Evolutionary conservation across 1,140 invertebrate genomes (phyloP), one percentile per base, ranked within the genome.

Genomic region (Anoplolepis gracilipes): DNA sequence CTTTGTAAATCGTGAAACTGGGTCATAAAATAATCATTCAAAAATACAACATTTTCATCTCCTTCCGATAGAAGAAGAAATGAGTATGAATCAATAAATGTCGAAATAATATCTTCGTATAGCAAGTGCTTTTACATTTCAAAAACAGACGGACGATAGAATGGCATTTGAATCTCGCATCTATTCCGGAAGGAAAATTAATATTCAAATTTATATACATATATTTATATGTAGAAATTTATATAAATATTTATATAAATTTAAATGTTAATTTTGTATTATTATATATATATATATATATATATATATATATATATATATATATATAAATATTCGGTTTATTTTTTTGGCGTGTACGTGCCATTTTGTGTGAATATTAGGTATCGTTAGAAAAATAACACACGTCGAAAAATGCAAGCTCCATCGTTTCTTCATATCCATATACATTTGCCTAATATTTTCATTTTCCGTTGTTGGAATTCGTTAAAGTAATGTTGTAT

Each of bases 11-110:
- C 59, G 42, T 33, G 33, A 72, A 82, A 73, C 49, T 59, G 13
- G 78, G 67, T 73, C 67, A 25, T 73, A 28, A 61, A 72, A 73
- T 73, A 57, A 46, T 59, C 30, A 73, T 73, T 57, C 30, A 11
- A 39, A 39, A 42, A 1, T 22, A 46, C 28, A 25, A 67, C 57
- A 76, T 42, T 39, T 25, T 76, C 55, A 49, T 76, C 33, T 42
- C 33, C 57, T n/a, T 33, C 10, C 11, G 25, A 42, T 19, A n/a
- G 5, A 42, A 28, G 39, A 42, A 76, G 33, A 2, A 42, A 28
- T 42, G 25, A 61, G 62, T 76, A 25, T 36, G 55, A 76, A 61
- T 76, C 70, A n/a, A 61, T 76, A 76, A 61, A 42, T 42, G 11
- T 77, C 59, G n/a, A 64, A 30, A 65, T 64, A 46, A 0, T 49